Evolutionary conservation across 2,888 invertebrate species (phyloP), one percentile per base, ranked within the genome.

Genomic region (Dynastes hyllus): DNA sequence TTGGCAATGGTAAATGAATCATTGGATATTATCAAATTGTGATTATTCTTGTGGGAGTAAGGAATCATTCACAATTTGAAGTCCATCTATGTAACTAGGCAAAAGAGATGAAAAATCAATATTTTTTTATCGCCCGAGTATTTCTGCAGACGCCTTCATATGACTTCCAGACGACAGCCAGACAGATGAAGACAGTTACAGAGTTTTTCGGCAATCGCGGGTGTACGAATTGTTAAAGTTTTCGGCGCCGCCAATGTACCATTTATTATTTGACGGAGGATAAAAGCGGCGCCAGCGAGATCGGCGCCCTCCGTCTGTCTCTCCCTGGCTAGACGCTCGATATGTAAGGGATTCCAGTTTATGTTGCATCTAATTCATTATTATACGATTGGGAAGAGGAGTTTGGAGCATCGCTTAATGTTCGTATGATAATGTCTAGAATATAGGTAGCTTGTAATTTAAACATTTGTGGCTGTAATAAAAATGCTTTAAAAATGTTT

Each of bases 221-320:
- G 11, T 45, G 29, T 29, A 63, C 9, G n/a, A 37, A 40, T 67
- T 6, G 66, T 67, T 66, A 51, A 83, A 83, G 79, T 83, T 83
- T 83, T 83, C 78, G 83, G 82, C 83, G 83, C 83, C 83, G 79
- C 76, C 80, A 79, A 81, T 81, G 81, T 79, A 78, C 82, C 80
- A 83, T 83, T 83, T 81, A 83, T 82, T 83, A 81, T 81, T 80
- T 80, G 78, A 67, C 61, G 77, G 78, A 80, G 55, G 22, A 77
- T 77, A 77, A 81, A 78, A 77, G 37, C 77, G 83, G 83, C 83
- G 83, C 82, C 83, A 78, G 51, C 55, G 70, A 73, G 53, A 50
- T 75, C 71, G 83, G 81, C 83, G 83, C 81, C 83, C 80, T 61
- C 37, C 66, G 78, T 82, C 81, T 81, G 79, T 51, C 71, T 79